Evolutionary conservation across 1,140 invertebrate species (phyloP).

Genomic region (Leptopilina clavipes): DNA sequence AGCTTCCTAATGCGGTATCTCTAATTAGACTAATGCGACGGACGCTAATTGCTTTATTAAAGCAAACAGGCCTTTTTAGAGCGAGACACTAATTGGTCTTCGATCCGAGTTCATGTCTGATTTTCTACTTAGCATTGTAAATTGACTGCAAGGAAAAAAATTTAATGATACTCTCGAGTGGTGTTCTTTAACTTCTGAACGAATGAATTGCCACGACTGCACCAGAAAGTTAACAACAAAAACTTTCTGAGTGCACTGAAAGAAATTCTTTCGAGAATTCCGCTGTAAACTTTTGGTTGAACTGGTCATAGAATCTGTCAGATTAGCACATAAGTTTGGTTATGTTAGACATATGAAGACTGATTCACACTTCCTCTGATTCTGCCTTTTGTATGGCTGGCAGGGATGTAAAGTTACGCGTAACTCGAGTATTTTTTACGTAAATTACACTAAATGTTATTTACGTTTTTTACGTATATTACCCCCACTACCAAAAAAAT

Average conservation of each 20-base stretch:
- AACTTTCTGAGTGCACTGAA: background rate
- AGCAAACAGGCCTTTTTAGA: constrained; percentile 23
- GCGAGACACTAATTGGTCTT: constrained; percentile 23
- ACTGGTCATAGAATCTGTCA: too few species aligned
- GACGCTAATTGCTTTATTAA: constrained; percentile 30
- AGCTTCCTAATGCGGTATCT: constrained; percentile 9
- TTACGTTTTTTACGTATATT: too few species aligned
- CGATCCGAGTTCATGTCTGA: constrained; percentile 27
- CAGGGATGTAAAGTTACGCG: too few species aligned
- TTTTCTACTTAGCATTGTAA: constrained; percentile 22
- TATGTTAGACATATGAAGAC: too few species aligned
- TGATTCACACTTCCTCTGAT: too few species aligned
- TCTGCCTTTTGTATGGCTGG: too few species aligned
- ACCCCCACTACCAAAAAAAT: too few species aligned
- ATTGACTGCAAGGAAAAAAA: background rate
- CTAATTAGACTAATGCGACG: constrained; percentile 29
- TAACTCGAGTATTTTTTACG: too few species aligned
- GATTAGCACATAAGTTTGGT: too few species aligned
- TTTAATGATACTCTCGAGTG: background rate
- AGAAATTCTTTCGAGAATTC: too few species aligned
- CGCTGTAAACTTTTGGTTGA: too few species aligned
- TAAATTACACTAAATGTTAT: too few species aligned
- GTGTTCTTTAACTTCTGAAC: background rate
- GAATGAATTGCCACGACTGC: background rate
- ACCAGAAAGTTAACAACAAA: background rate